These are phyloP conservation scores for Vulpes vulpes DNA, from an alignment of 2,113 vertebrate species.

Conservation along the genomic window DNA sequence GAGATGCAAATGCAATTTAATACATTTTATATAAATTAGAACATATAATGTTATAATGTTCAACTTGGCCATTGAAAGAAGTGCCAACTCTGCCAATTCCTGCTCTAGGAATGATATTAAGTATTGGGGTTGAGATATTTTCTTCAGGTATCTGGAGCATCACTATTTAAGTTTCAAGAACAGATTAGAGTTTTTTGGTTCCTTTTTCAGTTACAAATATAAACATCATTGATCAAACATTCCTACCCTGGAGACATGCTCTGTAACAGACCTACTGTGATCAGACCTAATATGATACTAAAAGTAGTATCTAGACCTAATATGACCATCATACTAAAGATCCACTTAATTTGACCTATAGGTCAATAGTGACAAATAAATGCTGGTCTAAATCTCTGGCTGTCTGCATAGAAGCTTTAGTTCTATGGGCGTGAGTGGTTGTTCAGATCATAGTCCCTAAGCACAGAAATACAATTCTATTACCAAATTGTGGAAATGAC, in stretches of 20 bases:
- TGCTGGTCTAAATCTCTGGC: background rate
- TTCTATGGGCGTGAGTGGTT: fast-evolving
- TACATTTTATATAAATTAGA: slow-evolving; percentile 27
- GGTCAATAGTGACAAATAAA: background rate
- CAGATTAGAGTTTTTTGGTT: background rate
- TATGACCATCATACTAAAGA: background rate
- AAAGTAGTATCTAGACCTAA: background rate
- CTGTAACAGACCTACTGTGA: background rate
- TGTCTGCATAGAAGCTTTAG: background rate
- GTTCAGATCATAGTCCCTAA: background rate
- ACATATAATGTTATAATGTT: background rate
- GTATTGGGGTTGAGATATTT: background rate
- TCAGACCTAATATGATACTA: background rate
- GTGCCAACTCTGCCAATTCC: background rate
- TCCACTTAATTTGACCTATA: background rate
- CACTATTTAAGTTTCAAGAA: background rate
- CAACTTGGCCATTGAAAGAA: background rate
- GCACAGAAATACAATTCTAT: background rate
- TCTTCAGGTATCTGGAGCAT: background rate
- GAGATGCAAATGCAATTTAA: background rate
- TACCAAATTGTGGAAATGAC: background rate
- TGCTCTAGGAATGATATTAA: background rate
- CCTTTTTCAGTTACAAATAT: background rate
- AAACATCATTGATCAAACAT: background rate
- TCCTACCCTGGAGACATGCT: background rate